Percentiles rank a stretch among this genome's conserved stretches.
Evolutionary conservation across 2,888 invertebrate species (phyloP).

Genomic region (Hyalella azteca): DNA sequence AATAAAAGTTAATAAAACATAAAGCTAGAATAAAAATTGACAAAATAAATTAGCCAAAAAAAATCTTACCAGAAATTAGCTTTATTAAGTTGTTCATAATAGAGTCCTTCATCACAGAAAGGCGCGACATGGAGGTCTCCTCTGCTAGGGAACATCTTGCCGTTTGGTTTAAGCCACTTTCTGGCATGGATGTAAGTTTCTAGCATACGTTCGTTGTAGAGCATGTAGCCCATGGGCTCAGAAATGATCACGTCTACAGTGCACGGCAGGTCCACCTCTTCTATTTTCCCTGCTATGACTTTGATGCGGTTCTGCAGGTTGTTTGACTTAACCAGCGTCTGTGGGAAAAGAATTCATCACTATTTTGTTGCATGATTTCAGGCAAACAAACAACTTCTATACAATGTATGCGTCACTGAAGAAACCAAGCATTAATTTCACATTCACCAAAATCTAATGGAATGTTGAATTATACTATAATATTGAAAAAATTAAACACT

Average conservation of each 20-base stretch:
- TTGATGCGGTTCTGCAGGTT: constrained; percentile 84
- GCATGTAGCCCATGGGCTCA: constrained; percentile 99
- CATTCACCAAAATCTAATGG: too few relatives aligned
- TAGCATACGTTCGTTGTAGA: constrained; percentile 98
- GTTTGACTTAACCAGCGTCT: constrained; percentile 87
- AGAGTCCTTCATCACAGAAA: constrained; percentile 95
- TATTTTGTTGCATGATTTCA: too few relatives aligned
- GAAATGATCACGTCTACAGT: constrained; percentile 96
- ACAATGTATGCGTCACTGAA: too few relatives aligned
- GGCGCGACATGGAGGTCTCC: constrained; percentile 97
- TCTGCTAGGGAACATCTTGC: constrained; percentile 95
- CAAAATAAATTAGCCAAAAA: not conserved
- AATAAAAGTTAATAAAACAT: not conserved
- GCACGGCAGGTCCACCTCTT: constrained; percentile 95
- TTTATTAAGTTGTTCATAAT: constrained; percentile 97
- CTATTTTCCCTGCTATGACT: constrained; percentile 96
- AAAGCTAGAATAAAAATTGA: not conserved
- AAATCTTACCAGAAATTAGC: constrained; percentile 88
- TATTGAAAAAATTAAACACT: too few relatives aligned
- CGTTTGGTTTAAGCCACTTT: constrained; percentile 89
- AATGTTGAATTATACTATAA: too few relatives aligned
- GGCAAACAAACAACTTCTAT: too few relatives aligned
- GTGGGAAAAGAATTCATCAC: constrained; percentile 42
- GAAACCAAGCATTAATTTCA: too few relatives aligned
- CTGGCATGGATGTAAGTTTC: constrained; percentile 98